Evolutionary conservation across 1,140 invertebrate genomes (phyloP), one percentile per base, ranked within the genome.

Genomic region (Zaprionus inermis): DNA sequence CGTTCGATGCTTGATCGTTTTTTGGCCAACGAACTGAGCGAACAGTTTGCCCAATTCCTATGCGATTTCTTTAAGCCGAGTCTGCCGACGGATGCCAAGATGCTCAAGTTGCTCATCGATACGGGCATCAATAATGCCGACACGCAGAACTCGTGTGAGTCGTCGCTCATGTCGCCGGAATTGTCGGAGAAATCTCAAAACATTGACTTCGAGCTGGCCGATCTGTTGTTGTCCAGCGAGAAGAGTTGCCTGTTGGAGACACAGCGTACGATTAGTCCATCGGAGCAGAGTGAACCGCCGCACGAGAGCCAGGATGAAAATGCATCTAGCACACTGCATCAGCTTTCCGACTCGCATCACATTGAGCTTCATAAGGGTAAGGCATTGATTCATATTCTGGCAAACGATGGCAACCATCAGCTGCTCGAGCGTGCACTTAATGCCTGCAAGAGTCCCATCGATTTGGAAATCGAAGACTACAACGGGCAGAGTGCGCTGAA

Each of bases 401-500:
- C 95, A 52, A 95, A 96, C 57, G 96, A 96, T 90, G 96, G 96
- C 22, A 95, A 96, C 81, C 93, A 94, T 46, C 93, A 93, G 51
- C 85, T 96, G 11, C 92, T 97, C 34, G 93, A 94, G 72, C 92
- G 95, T 38, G 94, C 96, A 1, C 91, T 97, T 2, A 93, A 94
- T 38, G 93, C 93, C 32, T 94, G 94, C 86, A 92, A 92, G 93
- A 94, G 93, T 89, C 65, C 93, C 36, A 92, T 93, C 3, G 91
- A 94, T 82, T 80, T 96, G 34, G 95, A 96, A 89, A 93, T 94
- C 3, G 94, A 93, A 54, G 96, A 97, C 86, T 94, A 94, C 49
- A 95, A 96, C 72, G 97, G 97, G 3, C 96, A 97, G 85, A 97
- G 97, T 7, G 95, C 97, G 14, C 92, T 98, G 49, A 97, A 97